Evolutionary conservation across 2,797 vertebrate species (phyloP), one percentile per base, ranked within the genome.

Genomic region (Acrocephalus scirpaceus): DNA sequence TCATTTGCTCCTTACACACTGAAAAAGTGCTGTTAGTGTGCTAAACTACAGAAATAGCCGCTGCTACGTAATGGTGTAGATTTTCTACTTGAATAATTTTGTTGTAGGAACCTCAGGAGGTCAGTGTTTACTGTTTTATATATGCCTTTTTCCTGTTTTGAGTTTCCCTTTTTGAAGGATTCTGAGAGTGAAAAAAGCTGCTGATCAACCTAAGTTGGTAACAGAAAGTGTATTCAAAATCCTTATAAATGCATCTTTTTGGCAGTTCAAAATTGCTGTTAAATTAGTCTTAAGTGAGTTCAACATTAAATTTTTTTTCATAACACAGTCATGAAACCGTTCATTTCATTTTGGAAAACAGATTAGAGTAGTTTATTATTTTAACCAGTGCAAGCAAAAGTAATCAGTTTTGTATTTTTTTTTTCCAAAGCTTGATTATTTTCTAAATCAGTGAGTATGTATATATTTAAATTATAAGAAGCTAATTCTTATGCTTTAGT

Each of bases 11-110:
- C 97, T 98, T 97, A 96, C 98, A 97, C 98, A 98, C 98, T 98
- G 97, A 98, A 96, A 95, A 97, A 98, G 97, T 97, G 97, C 98
- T 98, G 97, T 98, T 98, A 98, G 98, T 98, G 98, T 99, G 98
- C 98, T 98, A 98, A 98, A 97, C 98, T 99, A 98, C 98, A 98
- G 97, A 99, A 98, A 98, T 97, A 98, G 98, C 98, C 97, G 98
- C 99, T 99, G 99, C 99, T 99, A 98, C 96, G 98, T 98, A 98
- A 98, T 97, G 98, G 98, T 98, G 98, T 99, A 98, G 98, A 98
- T 98, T 98, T 99, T 98, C 98, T 99, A 99, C 99, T 99, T 99
- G 99, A 99, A 99, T 98, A 98, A 98, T 99, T 99, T 98, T 99
- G 98, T 98, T 98, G 98, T 99, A 98, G 99, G 98, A 98, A 98